These are phyloP conservation scores for Ophioderma brevispina DNA, from an alignment of 35 echinoderm and acorn worm species.

Conservation along the genomic window DNA sequence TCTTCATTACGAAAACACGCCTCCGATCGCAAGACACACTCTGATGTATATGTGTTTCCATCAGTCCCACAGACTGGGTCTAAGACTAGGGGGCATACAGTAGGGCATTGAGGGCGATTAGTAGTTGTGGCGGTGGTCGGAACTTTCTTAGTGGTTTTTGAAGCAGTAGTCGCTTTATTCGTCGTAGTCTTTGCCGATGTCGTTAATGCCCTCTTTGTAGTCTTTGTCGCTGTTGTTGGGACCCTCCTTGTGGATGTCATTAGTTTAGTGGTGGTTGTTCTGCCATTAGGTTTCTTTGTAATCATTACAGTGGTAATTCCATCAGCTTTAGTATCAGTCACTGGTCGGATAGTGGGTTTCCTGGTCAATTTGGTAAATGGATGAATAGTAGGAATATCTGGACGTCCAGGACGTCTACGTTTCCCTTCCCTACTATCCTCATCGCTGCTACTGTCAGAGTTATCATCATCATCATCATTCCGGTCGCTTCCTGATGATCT, in stretches of 20 bases:
- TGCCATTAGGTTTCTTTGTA: no score
- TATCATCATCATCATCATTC: not conserved
- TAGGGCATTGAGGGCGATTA: not conserved
- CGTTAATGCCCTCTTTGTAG: not conserved
- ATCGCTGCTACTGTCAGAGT: not conserved
- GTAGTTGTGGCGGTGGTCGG: not conserved
- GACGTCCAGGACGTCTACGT: no score
- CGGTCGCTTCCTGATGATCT: not conserved
- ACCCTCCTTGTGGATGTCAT: not conserved
- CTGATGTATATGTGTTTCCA: not conserved
- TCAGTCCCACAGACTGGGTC: not conserved
- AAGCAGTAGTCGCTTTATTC: not conserved
- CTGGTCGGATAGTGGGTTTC: no score
- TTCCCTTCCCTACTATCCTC: no score
- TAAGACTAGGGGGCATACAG: not conserved
- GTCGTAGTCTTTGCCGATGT: not conserved
- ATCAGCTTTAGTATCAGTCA: no score
- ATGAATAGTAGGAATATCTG: no score
- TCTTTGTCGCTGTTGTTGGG: not conserved
- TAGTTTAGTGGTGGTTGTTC: no score
- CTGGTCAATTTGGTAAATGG: no score
- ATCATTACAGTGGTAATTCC: no score
- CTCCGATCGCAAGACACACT: not conserved
- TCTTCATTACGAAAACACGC: not conserved
- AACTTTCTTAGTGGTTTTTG: not conserved